Conservation (phyloP, 2,797 vertebrate species). For the Cuniculus paca region DNA sequence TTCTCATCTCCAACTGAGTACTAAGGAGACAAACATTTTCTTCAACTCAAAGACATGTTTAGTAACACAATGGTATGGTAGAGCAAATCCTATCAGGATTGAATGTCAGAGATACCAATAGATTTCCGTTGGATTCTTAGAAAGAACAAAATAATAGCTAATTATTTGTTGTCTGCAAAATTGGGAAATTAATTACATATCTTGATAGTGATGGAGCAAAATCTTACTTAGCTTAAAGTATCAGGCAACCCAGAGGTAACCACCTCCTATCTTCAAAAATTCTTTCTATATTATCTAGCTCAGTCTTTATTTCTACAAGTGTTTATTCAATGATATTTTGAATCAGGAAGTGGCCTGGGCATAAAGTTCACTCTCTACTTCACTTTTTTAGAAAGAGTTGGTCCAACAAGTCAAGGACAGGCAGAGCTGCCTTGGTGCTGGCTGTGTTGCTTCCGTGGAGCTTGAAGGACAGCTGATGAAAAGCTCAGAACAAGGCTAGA, state of each 20-base stretch:
- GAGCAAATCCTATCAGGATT: neutral
- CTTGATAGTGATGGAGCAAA: neutral
- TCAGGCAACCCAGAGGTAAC: neutral
- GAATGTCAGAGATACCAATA: neutral
- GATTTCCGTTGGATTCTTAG: neutral
- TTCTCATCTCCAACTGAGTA: neutral
- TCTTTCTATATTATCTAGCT: neutral
- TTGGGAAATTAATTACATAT: neutral
- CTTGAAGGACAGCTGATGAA: too few relatives aligned
- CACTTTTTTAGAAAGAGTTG: neutral
- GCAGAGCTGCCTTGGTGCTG: neutral
- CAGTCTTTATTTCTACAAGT: neutral
- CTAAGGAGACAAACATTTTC: neutral
- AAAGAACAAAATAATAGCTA: neutral
- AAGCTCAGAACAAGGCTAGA: neutral
- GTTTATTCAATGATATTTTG: neutral
- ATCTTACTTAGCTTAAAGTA: neutral
- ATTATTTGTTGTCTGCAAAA: neutral
- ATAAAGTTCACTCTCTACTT: neutral
- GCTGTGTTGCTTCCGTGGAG: neutral
- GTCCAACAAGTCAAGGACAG: neutral
- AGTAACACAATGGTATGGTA: neutral
- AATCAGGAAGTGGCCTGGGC: neutral
- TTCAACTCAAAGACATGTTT: neutral
- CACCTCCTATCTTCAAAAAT: neutral